These are phyloP conservation scores for Lasioglossum leucozonium DNA, from an alignment of 2,888 invertebrate species.

Conservation along the genomic window DNA sequence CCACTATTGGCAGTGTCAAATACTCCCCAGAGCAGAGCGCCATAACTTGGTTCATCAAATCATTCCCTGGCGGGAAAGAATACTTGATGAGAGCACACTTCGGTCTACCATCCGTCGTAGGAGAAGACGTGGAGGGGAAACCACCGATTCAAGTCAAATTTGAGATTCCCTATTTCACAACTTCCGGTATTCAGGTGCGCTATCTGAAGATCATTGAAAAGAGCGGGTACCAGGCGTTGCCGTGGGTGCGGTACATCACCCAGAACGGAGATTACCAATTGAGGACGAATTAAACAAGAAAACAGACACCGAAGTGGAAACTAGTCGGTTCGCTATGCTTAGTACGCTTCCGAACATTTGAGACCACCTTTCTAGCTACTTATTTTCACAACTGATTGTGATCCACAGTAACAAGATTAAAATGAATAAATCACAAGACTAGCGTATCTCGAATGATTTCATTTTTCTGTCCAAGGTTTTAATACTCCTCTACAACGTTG, in stretches of 20 bases:
- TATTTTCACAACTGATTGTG: constrained; percentile 19
- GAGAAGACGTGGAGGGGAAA: constrained; percentile 97
- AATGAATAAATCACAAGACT: constrained; percentile 25
- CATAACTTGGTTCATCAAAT: constrained; percentile 98
- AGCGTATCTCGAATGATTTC: constrained; percentile 24
- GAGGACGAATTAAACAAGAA: constrained; percentile 90
- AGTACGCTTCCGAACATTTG: constrained; percentile 39
- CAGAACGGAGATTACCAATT: constrained; percentile 99
- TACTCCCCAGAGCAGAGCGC: constrained; percentile 99
- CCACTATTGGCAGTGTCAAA: constrained; percentile 97
- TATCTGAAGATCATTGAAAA: constrained; percentile 99
- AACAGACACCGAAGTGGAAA: constrained; percentile 20
- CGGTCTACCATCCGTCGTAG: constrained; percentile 97
- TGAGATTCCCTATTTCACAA: constrained; percentile 99
- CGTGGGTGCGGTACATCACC: constrained; percentile 99
- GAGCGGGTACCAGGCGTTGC: constrained; percentile 98
- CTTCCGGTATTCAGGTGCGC: constrained; percentile 98
- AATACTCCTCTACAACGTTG: constrained; percentile 32
- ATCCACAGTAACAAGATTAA: constrained; percentile 15
- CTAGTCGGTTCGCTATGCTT: constrained; percentile 58
- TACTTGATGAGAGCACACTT: constrained; percentile 99
- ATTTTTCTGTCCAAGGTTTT: constrained; percentile 7
- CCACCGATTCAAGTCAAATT: constrained; percentile 99
- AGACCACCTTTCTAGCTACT: not conserved
- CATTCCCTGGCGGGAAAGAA: constrained; percentile 99